phyloP scores from a whole-genome alignment of 2,113 vertebrate species.

The Marcusenius ussheri region DNA sequence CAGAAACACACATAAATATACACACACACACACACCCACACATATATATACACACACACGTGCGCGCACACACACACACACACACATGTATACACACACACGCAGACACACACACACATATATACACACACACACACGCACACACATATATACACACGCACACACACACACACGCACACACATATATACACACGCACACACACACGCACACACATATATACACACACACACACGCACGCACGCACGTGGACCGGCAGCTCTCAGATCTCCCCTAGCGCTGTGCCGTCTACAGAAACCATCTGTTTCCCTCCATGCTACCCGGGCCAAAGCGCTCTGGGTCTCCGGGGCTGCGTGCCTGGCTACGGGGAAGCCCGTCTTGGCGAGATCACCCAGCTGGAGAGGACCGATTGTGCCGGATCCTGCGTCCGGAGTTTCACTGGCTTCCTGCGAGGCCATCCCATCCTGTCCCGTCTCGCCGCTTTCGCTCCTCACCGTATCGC shows the following conservation, averaged over 20 bases:
- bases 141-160: not conserved
- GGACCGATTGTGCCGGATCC: not conserved
- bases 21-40: no score
- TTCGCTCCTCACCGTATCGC: not conserved
- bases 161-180: not conserved
- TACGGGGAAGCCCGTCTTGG: not conserved
- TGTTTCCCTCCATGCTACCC: constrained; percentile 8
- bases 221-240: not conserved
- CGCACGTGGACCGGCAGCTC: not conserved
- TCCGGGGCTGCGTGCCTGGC: not conserved
- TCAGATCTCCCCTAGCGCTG: not conserved
- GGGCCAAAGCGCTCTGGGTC: not conserved
- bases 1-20: no score
- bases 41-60: no score
- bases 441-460: not conserved
- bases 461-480: not conserved
- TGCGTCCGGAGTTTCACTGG: no score
- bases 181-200: not conserved
- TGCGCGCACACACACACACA: no score
- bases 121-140: not conserved
- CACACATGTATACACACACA: no score
- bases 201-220: not conserved
- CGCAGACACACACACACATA: not conserved
- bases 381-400: not conserved
- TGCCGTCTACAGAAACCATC: constrained; percentile 12